Evolutionary conservation across 2,113 vertebrate species (phyloP), one percentile per base, ranked within the genome.

Genomic region (Opisthocomus hoazin): DNA sequence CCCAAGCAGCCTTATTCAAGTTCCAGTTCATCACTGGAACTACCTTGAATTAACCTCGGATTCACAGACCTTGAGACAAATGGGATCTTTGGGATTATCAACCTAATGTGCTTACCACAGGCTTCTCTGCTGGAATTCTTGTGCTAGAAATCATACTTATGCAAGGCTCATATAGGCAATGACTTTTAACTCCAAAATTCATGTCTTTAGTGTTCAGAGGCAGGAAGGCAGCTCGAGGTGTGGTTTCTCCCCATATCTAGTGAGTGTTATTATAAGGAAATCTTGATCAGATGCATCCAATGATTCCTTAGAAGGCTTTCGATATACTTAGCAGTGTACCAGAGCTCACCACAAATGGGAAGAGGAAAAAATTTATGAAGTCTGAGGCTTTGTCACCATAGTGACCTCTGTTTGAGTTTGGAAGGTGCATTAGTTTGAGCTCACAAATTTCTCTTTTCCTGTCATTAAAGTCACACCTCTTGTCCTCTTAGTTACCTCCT

Each of bases 361-460:
- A 81, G 27, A 89, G 73, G 84, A 89, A 94, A 94, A 89, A 78
- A 58, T 58, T 79, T 69, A 53, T 76, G 65, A 91, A 93, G 81
- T 84, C 54, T 85, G 84, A 93, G 84, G 89, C 77, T 94, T 94
- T 91, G 77, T 96, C 89, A 85, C 87, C 70, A 93, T 94, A 66
- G 89, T 89, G 89, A 96, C 46, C 70, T 83, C 74, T 54, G 70
- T 94, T 78, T 95, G 65, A 87, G 45, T 96, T 94, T 94, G 80
- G 69, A 92, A 92, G 69, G 48, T 75, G 53, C 53, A 34, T 79
- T 79, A 84, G 45, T 79, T 90, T 69, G 53, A 89, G 90, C 69
- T 95, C 65, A 63, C 83, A 91, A 79, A n/a, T 91, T 92, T 84
- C 81, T 94, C 70, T 91, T 95, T 96, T 93, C 84, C 94, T 95